Evolutionary conservation across 2,888 invertebrate genomes (phyloP).

Genomic region (Metalampra italica): DNA sequence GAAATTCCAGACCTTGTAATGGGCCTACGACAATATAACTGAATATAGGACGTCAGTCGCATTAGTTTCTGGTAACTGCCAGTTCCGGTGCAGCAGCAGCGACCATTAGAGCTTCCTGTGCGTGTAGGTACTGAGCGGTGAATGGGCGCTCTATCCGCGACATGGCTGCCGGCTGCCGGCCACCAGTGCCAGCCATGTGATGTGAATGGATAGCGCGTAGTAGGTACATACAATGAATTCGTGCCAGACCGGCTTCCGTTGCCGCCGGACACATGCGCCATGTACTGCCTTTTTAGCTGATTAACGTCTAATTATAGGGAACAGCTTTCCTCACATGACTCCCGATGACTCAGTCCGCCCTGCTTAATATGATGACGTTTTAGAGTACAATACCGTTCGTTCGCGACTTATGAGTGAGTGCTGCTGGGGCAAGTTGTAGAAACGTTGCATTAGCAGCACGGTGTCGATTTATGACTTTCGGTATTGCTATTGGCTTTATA

Average conservation of each 20-base stretch:
- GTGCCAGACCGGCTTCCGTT: slow-evolving; percentile 69
- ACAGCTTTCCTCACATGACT: slow-evolving; percentile 59
- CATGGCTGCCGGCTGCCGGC: slow-evolving; percentile 36
- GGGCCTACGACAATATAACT: too few relatives aligned
- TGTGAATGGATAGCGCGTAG: slow-evolving; percentile 60
- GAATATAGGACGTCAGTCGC: slow-evolving; percentile 22
- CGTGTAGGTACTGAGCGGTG: slow-evolving; percentile 41
- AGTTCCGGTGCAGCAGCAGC: slow-evolving; percentile 59
- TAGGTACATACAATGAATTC: slow-evolving; percentile 60
- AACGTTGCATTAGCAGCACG: slow-evolving; percentile 26
- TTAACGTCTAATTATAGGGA: slow-evolving; percentile 75
- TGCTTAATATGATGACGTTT: slow-evolving; percentile 35
- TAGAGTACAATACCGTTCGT: slow-evolving; percentile 39
- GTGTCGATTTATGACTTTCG: slow-evolving; percentile 16
- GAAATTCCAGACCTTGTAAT: too few relatives aligned
- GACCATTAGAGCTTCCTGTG: slow-evolving; percentile 67
- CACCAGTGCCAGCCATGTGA: slow-evolving; percentile 49
- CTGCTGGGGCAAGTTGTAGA: slow-evolving; percentile 33
- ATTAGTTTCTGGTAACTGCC: slow-evolving; percentile 57
- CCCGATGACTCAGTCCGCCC: slow-evolving; percentile 56
- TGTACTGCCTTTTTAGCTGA: slow-evolving; percentile 68
- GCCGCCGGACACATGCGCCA: slow-evolving; percentile 62
- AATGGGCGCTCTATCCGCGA: slow-evolving; percentile 45
- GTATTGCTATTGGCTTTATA: too few relatives aligned
- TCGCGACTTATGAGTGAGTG: slow-evolving; percentile 45